Evolutionary conservation across 2,888 invertebrate genomes (phyloP).

Genomic region (Spodoptera littoralis): DNA sequence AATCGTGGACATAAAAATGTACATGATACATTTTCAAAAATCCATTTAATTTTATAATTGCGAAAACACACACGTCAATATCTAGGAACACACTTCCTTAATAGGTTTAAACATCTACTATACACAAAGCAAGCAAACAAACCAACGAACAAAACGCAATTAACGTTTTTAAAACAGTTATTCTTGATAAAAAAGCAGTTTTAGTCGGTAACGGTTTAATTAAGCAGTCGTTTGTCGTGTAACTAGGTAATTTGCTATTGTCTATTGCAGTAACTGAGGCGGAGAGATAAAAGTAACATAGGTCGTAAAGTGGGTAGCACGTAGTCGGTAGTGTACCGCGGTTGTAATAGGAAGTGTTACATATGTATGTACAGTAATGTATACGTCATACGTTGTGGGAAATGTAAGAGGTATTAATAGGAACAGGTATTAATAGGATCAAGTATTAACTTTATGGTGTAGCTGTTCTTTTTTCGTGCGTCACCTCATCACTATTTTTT

Average conservation of each 20-base stretch:
- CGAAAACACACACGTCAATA: too few relatives aligned
- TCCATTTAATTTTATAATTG: too few relatives aligned
- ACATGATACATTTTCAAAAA: too few relatives aligned
- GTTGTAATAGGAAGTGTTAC: conserved; percentile 26
- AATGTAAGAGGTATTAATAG: conserved; percentile 1
- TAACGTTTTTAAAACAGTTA: conserved; percentile 46
- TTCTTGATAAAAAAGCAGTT: conserved; percentile 63
- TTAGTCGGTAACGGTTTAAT: conserved; percentile 67
- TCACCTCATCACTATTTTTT: too few relatives aligned
- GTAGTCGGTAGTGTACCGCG: conserved; percentile 34
- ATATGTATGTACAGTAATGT: conserved; percentile 14
- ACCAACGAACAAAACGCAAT: conserved; percentile 11
- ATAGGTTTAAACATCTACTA: too few relatives aligned
- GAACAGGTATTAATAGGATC: too few relatives aligned
- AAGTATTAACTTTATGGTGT: too few relatives aligned
- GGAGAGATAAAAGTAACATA: conserved; percentile 66
- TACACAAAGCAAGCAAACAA: too few relatives aligned
- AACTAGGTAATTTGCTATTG: conserved; percentile 63
- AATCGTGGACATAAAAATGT: too few relatives aligned
- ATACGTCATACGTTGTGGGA: conserved; percentile 21
- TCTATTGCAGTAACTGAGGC: conserved; percentile 55
- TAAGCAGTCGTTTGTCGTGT: conserved; percentile 62
- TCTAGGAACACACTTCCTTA: too few relatives aligned
- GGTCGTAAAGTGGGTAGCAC: conserved; percentile 64
- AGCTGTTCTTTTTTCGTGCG: too few relatives aligned